These are phyloP conservation scores for Lutjanus argentimaculatus DNA, from an alignment of 2,797 vertebrate species.

Conservation along the genomic window DNA sequence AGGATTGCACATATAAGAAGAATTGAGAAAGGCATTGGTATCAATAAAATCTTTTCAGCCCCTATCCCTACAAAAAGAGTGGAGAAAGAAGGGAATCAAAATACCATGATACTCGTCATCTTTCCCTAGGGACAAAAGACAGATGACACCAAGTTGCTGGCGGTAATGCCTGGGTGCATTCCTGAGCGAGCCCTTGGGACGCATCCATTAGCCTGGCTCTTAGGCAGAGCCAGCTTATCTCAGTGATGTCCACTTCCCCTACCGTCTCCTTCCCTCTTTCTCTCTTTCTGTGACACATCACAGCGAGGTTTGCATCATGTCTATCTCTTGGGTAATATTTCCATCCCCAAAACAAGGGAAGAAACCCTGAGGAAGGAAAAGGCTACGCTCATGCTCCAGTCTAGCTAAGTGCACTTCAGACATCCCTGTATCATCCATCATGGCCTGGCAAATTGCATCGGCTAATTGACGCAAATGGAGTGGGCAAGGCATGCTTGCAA, in stretches of 20 bases:
- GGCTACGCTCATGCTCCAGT: constrained; percentile 18
- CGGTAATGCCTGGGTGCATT: constrained; percentile 64
- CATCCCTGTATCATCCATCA: constrained; percentile 51
- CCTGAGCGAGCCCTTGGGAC: constrained; percentile 67
- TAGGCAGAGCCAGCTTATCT: constrained; percentile 47
- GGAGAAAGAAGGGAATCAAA: constrained; percentile 30
- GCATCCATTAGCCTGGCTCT: constrained; percentile 70
- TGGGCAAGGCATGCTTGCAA: constrained; percentile 17
- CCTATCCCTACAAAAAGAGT: not conserved
- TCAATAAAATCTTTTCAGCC: no score
- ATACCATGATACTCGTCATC: constrained; percentile 57
- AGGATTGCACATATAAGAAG: no score
- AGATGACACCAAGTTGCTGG: constrained; percentile 67
- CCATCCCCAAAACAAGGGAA: constrained; percentile 19
- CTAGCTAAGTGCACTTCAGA: constrained; percentile 31
- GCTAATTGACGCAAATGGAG: constrained; percentile 54
- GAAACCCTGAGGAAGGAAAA: constrained; percentile 21
- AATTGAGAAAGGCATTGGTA: no score
- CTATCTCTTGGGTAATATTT: constrained; percentile 43
- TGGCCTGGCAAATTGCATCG: constrained; percentile 25
- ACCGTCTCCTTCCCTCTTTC: not conserved
- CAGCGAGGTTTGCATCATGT: constrained; percentile 9
- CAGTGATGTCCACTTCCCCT: constrained; percentile 45
- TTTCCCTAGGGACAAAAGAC: constrained; percentile 69
- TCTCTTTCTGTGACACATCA: constrained; percentile 36